phyloP scores from a whole-genome alignment of 2,113 vertebrate genomes.

The Maccullochella peelii region DNA sequence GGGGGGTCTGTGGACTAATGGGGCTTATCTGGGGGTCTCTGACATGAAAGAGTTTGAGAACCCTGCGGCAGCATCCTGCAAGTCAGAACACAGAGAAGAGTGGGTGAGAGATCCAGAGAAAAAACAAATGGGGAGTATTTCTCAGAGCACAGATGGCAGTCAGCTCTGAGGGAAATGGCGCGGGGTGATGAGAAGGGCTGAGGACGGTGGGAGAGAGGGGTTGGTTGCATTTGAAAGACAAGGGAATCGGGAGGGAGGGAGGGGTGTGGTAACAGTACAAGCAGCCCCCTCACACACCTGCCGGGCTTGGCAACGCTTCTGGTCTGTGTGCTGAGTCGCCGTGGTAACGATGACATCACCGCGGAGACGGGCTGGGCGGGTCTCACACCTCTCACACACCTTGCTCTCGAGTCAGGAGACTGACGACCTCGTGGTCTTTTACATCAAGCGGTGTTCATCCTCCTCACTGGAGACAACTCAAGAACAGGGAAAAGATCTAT shows the following conservation, averaged over 20 bases:
- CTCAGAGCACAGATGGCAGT: conserved; percentile 76
- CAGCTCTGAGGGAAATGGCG: conserved; percentile 67
- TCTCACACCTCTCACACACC: conserved; percentile 82
- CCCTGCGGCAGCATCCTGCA: conserved; percentile 24
- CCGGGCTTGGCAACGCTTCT: conserved; percentile 51
- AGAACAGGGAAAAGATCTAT: background rate
- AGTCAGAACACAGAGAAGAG: conserved; percentile 17
- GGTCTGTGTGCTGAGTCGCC: conserved; percentile 40
- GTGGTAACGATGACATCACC: conserved; percentile 70
- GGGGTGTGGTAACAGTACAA: conserved; percentile 10
- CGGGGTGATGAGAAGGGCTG: conserved; percentile 40
- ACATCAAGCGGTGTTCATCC: background rate
- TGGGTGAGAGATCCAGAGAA: background rate
- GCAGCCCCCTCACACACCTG: conserved; percentile 29
- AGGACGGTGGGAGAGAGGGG: conserved; percentile 27
- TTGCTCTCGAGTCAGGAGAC: background rate
- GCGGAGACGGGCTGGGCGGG: conserved; percentile 68
- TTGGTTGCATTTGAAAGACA: conserved; percentile 49
- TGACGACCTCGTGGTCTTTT: background rate
- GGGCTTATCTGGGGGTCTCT: conserved; percentile 25
- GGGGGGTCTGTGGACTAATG: conserved; percentile 16
- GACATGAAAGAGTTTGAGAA: conserved; percentile 46
- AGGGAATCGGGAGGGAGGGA: background rate
- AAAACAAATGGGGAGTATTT: conserved; percentile 45
- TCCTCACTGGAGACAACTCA: background rate